These are phyloP conservation scores for Azorinus chamasolen DNA, from an alignment of 2,888 invertebrate species.

Conservation along the genomic window DNA sequence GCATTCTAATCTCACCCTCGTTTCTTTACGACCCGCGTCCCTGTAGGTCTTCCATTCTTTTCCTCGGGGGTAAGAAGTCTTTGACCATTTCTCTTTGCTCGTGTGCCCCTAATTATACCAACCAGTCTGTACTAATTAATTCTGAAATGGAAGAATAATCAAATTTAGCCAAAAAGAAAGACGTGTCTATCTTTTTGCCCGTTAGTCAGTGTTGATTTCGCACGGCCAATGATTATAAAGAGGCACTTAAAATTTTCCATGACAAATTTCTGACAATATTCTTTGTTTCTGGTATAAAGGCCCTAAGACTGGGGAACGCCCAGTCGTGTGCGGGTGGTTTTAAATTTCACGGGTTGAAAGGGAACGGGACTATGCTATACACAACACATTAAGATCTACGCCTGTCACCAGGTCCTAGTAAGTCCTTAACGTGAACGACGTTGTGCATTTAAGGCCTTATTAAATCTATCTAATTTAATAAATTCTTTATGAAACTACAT, in stretches of 20 bases:
- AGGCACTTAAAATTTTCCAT: constrained; percentile 52
- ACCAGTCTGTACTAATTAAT: constrained; percentile 43
- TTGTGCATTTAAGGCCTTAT: no score
- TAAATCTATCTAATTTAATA: no score
- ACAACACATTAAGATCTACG: no score
- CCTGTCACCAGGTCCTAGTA: no score
- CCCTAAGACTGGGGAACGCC: constrained; percentile 31
- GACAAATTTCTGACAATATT: constrained; percentile 46
- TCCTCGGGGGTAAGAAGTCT: constrained; percentile 23
- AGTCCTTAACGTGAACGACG: no score
- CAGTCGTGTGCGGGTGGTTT: constrained; percentile 43
- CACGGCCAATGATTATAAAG: constrained; percentile 30
- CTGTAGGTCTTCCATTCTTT: constrained; percentile 27
- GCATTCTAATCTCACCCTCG: no score
- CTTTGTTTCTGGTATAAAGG: constrained; percentile 46
- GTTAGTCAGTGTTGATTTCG: constrained; percentile 28
- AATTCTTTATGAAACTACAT: no score
- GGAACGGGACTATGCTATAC: no score
- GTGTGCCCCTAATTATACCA: constrained; percentile 42
- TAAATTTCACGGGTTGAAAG: constrained; percentile 19
- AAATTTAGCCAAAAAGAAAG: constrained; percentile 42
- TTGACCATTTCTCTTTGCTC: constrained; percentile 48
- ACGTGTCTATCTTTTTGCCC: constrained; percentile 44
- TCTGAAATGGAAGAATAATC: constrained; percentile 47
- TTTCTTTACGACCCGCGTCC: neutral